Percentiles rank a stretch among this genome's conserved stretches.
Evolutionary conservation across 2,113 vertebrate species (phyloP).

Genomic region (Passer montanus): DNA sequence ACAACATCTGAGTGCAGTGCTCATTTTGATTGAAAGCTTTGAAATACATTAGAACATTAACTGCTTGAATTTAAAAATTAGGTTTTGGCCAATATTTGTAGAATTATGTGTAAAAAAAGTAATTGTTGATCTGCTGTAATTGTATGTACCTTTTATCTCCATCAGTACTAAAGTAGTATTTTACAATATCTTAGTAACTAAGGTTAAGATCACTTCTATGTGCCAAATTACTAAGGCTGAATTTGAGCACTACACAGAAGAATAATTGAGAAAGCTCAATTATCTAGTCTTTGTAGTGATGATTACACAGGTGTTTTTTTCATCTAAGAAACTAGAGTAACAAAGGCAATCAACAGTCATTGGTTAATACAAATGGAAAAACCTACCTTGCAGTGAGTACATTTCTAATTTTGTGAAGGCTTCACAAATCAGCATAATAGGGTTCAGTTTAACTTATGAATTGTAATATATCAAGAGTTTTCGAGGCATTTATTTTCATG

Average conservation of each 20-base stretch:
- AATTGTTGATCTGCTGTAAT: background rate
- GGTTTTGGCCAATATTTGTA: background rate
- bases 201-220: background rate
- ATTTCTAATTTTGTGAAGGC: background rate
- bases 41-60: background rate
- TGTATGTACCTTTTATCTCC: background rate
- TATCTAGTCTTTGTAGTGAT: background rate
- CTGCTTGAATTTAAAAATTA: background rate
- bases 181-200: background rate
- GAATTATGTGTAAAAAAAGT: background rate
- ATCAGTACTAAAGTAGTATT: background rate
- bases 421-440: background rate
- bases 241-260: background rate
- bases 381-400: background rate
- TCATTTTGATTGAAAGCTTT: background rate
- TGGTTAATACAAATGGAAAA: background rate
- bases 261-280: background rate
- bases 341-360: background rate
- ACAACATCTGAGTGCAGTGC: background rate
- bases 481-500: background rate
- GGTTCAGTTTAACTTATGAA: conserved; percentile 2
- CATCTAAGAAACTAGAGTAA: background rate
- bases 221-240: background rate
- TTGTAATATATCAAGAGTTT: background rate
- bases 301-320: background rate